These are phyloP conservation scores for Amphiura filiformis DNA, from an alignment of 35 echinoderm and acorn worm species.

Conservation along the genomic window DNA sequence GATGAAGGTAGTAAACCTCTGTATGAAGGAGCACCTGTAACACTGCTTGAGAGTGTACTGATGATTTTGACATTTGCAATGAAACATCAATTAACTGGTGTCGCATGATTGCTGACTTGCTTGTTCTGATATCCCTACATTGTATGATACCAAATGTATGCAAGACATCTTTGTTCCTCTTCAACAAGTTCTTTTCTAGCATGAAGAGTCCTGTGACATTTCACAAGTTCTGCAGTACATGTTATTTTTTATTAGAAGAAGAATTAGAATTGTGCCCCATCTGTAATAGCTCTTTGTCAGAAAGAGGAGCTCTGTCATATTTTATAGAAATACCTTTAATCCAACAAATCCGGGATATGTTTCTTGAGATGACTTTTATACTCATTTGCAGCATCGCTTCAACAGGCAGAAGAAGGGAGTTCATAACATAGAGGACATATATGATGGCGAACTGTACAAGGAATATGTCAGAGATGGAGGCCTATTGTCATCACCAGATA, in stretches of 20 bases:
- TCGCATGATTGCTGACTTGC: neutral
- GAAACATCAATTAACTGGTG: neutral
- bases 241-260: neutral
- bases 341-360: conserved; percentile 10
- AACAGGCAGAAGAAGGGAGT: conserved; percentile 26
- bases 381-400: conserved; percentile 51
- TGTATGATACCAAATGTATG: neutral
- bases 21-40: neutral
- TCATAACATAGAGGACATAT: conserved; percentile 74
- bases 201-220: neutral
- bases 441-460: conserved; percentile 57
- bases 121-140: neutral
- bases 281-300: neutral
- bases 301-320: neutral
- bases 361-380: conserved; percentile 36
- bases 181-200: neutral
- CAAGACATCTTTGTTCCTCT: neutral
- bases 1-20: neutral
- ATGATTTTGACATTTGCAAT: neutral
- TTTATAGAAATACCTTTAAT: conserved; percentile 69
- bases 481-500: conserved; percentile 27
- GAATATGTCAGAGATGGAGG: neutral
- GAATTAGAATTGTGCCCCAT: neutral
- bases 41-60: neutral
- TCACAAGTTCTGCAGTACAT: neutral